Percentiles rank a stretch among this genome's conserved stretches.
Conservation (phyloP, 2,113 vertebrate genomes). For the Mohoua ochrocephala region DNA sequence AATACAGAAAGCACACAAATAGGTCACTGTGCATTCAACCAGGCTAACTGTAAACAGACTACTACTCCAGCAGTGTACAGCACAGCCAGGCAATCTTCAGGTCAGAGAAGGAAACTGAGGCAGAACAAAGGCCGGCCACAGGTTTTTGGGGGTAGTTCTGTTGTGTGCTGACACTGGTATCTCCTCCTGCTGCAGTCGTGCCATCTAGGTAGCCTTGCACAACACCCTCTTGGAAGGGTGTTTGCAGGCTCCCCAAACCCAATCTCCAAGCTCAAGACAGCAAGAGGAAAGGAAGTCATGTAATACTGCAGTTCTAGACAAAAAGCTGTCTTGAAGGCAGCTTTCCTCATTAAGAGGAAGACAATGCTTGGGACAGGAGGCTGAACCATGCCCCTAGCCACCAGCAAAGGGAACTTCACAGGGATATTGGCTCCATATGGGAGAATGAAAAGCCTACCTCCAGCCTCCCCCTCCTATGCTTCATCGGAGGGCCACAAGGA, state of each 20-base stretch:
- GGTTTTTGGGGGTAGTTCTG: not conserved
- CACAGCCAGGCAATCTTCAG: not conserved
- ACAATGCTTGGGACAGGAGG: not conserved
- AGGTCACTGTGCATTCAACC: slow-evolving; percentile 23
- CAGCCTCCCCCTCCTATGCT: not conserved
- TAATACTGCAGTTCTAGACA: not conserved
- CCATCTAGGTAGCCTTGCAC: not conserved
- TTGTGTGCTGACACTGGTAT: not conserved
- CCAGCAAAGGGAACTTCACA: not conserved
- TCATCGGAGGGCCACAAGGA: not conserved
- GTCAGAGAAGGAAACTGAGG: not conserved
- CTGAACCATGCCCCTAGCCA: not conserved
- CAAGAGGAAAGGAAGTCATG: not conserved
- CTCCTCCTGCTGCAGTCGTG: not conserved
- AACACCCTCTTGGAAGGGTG: not conserved
- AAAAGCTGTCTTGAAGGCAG: not conserved
- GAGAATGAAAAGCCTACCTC: not conserved
- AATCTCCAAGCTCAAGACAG: not conserved
- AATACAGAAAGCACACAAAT: slow-evolving; percentile 14
- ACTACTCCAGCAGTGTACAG: not conserved
- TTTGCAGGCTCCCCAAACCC: not conserved
- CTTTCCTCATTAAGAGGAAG: not conserved
- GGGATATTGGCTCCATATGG: not conserved
- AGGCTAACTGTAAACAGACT: not conserved
- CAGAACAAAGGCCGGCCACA: not conserved